Base-by-base conservation (phyloP, 2,888 invertebrate genomes). In the Drosophila atripex region DNA sequence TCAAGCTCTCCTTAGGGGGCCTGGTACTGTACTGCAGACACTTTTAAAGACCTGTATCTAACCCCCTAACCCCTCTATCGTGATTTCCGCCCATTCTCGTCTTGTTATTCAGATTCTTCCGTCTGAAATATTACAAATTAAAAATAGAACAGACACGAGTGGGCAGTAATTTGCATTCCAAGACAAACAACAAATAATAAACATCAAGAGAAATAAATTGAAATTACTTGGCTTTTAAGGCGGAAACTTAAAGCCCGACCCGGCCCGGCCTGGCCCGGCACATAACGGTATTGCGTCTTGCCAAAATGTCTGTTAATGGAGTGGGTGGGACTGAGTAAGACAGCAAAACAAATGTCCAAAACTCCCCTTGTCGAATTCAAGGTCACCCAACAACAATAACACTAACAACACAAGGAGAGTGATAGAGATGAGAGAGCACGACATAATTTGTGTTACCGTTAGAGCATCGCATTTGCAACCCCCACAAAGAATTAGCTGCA, bases 391-490 rank as follows among this genome's bases (percentile, higher is more conserved):
- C 51, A 61, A 63, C 60, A 63, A 63, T n/a, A 61, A 49, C 32
- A 43, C 6, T 39, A 55, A n/a, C 14, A 61, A 25, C 16, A n/a
- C 4, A 3, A 23, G 2, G 21, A 49, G 28, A 23, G 38, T 28
- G 28, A 9, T 9, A 28, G 28, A 28, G 28, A 8, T 9, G 28
- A 28, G 39, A 16, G 39, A 16, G 9, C 12, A 1, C 65, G 51
- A 71, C 71, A 71, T 71, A 71, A 71, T 55, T 55, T 51, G 43
- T 53, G 18, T 50, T 70, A 60, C 71, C 71, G 60, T 60, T 70
- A 51, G 47, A 71, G 71, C 71, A 21, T 43, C 12, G 43, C 21
- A 3, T 69, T 55, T 71, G 49, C 73, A 53, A 56, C 63, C 71
- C 64, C 41, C 73, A 56, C 54, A 54, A 54, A 63, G 49, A 39